Evolutionary conservation across 2,113 vertebrate species (phyloP), one percentile per base, ranked within the genome.

Genomic region (Kryptolebias marmoratus): DNA sequence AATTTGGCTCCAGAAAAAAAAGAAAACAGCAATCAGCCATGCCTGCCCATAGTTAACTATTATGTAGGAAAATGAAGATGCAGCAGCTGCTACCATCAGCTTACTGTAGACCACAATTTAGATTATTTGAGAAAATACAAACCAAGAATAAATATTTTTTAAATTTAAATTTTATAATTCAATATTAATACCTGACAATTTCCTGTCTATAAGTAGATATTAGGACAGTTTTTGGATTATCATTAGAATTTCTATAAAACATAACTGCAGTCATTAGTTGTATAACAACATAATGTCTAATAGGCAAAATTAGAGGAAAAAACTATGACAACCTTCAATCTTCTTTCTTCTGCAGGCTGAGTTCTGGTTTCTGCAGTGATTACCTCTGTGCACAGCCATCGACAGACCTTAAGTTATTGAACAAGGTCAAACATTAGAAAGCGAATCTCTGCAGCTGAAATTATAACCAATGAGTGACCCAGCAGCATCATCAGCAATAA

Each of bases 341-440:
- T 63, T 32, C 75, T 77, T 88, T 81, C 60, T 61, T 63, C 14
- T 70, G 48, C 79, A 68, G 58, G 47, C 64, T 1, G 56, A 74
- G 77, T 63, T 70, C 56, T 0, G 50, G 54, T 71, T 58, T 52
- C 48, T 58, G 73, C 69, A 9, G 75, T 49, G 56, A 87, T 84
- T 82, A 78, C 82, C 55, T 77, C 80, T 6, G 70, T 66, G 66
- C 71, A 64, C 80, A 2, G 50, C 73, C 70, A 70, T 82, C 73
- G 44, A 57, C 62, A 67, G 64, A 78, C 59, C 65, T 73, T 30
- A 48, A 53, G 78, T 77, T 79, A 79, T 60, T 79, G 84, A 83
- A 68, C 80, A 83, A 91, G 84, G 86, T 85, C 80, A 69, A 72
- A 80, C 61, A 77, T 81, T 56, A 76, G 32, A 31, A 71, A 67